A percentile compares a stretch with the other conserved stretches of the same genome.
These are phyloP conservation scores for Baccha elongata DNA, from an alignment of 2,888 invertebrate species.

Conservation along the genomic window DNA sequence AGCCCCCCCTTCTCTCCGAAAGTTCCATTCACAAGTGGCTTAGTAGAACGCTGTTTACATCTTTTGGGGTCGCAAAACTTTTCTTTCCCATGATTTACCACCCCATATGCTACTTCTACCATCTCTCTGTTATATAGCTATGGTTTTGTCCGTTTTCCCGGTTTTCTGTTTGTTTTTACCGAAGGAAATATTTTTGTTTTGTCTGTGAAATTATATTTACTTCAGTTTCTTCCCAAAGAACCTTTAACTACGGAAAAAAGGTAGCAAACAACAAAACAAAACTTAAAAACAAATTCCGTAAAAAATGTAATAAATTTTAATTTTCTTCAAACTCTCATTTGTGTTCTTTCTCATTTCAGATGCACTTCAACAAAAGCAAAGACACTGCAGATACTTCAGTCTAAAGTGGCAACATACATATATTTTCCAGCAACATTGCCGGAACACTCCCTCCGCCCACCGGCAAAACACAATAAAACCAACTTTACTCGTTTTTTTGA, in stretches of 20 bases:
- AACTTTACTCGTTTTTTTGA: slow-evolving; percentile 20
- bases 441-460: neutral
- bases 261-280: slow-evolving; percentile 35
- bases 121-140: neutral
- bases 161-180: slow-evolving; percentile 51
- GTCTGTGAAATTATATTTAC: slow-evolving; percentile 59
- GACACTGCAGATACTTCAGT: slow-evolving; percentile 21
- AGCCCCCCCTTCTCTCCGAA: neutral
- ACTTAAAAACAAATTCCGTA: slow-evolving; percentile 52
- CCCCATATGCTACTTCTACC: slow-evolving; percentile 5
- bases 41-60: slow-evolving; percentile 54
- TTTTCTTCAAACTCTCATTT: slow-evolving; percentile 55
- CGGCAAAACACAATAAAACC: neutral
- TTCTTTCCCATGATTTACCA: slow-evolving; percentile 12
- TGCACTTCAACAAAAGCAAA: slow-evolving; percentile 27
- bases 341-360: slow-evolving; percentile 64
- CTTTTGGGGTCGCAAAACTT: slow-evolving; percentile 60
- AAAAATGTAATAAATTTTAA: slow-evolving; percentile 71
- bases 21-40: slow-evolving; percentile 64
- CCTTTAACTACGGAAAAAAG: slow-evolving; percentile 22
- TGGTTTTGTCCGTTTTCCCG: slow-evolving; percentile 29
- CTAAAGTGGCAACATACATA: slow-evolving; percentile 29
- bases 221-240: slow-evolving; percentile 27
- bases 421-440: neutral
- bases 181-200: slow-evolving; percentile 44